Percentiles rank a stretch among this genome's conserved stretches.
Evolutionary conservation across 1,140 invertebrate genomes (phyloP).

Genomic region (Paralvinella palmiformis): DNA sequence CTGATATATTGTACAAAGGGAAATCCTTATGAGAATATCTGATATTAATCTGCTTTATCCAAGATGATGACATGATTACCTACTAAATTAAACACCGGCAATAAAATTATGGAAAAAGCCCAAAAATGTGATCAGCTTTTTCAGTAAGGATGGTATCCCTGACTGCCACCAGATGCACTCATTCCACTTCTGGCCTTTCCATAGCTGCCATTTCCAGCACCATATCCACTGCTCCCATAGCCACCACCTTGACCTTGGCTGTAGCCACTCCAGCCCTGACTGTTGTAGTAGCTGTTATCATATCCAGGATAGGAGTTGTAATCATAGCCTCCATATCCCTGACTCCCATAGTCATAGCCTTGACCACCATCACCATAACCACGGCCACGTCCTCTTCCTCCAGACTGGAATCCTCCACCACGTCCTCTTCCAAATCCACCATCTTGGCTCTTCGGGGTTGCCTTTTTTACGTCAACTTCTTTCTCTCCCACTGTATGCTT

Average conservation of each 20-base stretch:
- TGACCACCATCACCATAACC: background rate
- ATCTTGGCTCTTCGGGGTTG: background rate
- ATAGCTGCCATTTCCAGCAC: background rate
- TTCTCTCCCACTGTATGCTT: background rate
- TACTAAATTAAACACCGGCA: too few relatives aligned
- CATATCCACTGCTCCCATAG: too few relatives aligned
- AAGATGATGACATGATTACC: too few relatives aligned
- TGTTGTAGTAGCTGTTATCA: constrained; percentile 19
- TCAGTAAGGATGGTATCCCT: too few relatives aligned
- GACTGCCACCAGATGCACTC: too few relatives aligned
- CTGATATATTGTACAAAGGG: too few relatives aligned
- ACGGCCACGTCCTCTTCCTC: background rate
- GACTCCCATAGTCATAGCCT: background rate
- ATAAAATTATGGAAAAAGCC: too few relatives aligned
- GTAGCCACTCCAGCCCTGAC: constrained; percentile 41
- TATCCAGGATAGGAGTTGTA: too few relatives aligned
- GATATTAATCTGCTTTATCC: too few relatives aligned
- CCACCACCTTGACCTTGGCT: background rate
- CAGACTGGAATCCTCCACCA: background rate
- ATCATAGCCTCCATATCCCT: background rate
- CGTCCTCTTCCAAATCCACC: background rate
- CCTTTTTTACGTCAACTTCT: background rate
- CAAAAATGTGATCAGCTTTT: too few relatives aligned
- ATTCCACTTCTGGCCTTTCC: too few relatives aligned
- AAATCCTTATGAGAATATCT: too few relatives aligned